A percentile compares a stretch with the other conserved stretches of the same genome.
Conservation (phyloP, 2,888 invertebrate genomes). For the Micoletzkya japonica region DNA sequence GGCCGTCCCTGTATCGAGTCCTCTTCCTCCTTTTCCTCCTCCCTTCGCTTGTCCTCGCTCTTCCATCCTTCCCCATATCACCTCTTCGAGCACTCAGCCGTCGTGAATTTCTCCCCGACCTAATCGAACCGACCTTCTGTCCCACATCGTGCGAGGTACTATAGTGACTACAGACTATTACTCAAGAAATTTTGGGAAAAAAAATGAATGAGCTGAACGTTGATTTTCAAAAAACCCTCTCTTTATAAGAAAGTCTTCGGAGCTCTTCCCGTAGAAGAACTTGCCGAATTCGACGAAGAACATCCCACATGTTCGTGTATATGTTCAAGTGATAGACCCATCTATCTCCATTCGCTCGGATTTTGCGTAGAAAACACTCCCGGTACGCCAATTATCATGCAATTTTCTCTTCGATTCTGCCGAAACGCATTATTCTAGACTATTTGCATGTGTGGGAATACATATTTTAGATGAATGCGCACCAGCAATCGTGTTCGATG, state of each 20-base stretch:
- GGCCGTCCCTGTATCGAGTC: background rate
- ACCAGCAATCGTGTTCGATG: constrained; percentile 15
- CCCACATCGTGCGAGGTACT: constrained; percentile 44
- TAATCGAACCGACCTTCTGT: constrained; percentile 44
- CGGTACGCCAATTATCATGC: background rate
- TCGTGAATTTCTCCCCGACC: constrained; percentile 35
- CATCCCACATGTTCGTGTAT: constrained; percentile 37
- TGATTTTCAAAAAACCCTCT: background rate
- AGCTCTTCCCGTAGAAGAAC: background rate
- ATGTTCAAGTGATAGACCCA: constrained; percentile 43
- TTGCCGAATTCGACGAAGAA: background rate
- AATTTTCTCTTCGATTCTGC: too few relatives aligned
- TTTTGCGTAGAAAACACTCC: constrained; percentile 38
- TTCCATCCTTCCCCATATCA: constrained; percentile 22
- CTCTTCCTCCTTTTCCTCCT: constrained; percentile 6
- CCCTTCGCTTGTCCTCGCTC: constrained; percentile 7
- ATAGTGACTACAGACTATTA: too few relatives aligned
- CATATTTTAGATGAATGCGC: constrained; percentile 14
- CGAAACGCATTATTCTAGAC: too few relatives aligned
- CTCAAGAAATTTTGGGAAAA: background rate
- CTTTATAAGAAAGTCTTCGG: constrained; percentile 23
- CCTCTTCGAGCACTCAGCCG: constrained; percentile 29
- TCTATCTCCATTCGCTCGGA: constrained; percentile 44
- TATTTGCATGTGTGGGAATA: background rate
- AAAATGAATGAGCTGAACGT: background rate